These are phyloP conservation scores for Xylocopa sonorina DNA, from an alignment of 1,140 invertebrate species.

Conservation along the genomic window DNA sequence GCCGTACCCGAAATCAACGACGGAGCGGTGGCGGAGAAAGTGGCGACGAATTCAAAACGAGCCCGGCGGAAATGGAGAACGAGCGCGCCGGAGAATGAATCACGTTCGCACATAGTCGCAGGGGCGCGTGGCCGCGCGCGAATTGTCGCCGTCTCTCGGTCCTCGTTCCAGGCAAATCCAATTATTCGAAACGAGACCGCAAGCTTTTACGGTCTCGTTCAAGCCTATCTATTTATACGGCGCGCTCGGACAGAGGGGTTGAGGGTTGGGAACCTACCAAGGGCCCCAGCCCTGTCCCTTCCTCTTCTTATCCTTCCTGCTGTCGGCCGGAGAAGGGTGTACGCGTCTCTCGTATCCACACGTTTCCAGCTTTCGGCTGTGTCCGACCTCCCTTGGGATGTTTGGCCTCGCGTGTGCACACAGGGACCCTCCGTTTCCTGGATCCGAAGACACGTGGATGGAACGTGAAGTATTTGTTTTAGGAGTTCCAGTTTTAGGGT, in stretches of 20 bases:
- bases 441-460: neutral
- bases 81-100: slow-evolving; percentile 36
- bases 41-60: slow-evolving; percentile 59
- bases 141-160: slow-evolving; percentile 67
- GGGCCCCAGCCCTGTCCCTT: slow-evolving; percentile 2
- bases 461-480: slow-evolving; percentile 12
- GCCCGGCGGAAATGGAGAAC: slow-evolving; percentile 49
- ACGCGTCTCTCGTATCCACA: slow-evolving; percentile 23
- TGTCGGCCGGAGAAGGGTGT: neutral
- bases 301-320: slow-evolving; percentile 20
- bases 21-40: slow-evolving; percentile 37
- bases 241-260: slow-evolving; percentile 25
- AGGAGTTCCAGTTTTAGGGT: neutral
- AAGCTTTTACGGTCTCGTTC: slow-evolving; percentile 78
- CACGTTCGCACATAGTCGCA: slow-evolving; percentile 33
- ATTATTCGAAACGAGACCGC: slow-evolving; percentile 80
- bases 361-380: slow-evolving; percentile 5
- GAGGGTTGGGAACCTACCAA: neutral
- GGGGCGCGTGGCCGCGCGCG: slow-evolving; percentile 27
- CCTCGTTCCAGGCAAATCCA: slow-evolving; percentile 75
- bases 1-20: slow-evolving; percentile 15
- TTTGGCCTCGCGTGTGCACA: slow-evolving; percentile 25
- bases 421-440: slow-evolving; percentile 1
- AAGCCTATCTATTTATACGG: slow-evolving; percentile 75
- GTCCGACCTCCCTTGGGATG: neutral